A percentile compares a stretch with the other conserved stretches of the same genome.
Conservation (phyloP, 2,113 vertebrate species). For the Eclectus roratus region DNA sequence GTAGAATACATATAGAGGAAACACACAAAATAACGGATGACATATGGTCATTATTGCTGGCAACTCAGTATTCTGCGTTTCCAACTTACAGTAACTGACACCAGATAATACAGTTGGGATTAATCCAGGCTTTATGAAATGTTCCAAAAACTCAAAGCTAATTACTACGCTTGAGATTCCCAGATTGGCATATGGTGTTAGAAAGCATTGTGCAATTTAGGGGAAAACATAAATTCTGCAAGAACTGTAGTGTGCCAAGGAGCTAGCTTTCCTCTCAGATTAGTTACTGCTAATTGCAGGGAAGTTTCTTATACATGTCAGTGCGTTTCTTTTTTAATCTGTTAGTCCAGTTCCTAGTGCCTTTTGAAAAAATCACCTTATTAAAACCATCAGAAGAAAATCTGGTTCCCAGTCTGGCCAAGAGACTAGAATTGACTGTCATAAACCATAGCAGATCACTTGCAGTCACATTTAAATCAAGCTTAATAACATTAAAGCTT, state of each 20-base stretch:
- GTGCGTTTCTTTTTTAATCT: not conserved
- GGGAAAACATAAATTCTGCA: conserved; percentile 8
- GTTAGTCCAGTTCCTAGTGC: not conserved
- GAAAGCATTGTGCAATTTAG: conserved; percentile 14
- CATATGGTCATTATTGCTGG: not conserved
- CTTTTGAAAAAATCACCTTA: not conserved
- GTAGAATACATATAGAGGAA: not conserved
- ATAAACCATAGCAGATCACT: conserved; percentile 21
- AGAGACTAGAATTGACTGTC: not conserved
- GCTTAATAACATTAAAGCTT: conserved; percentile 17
- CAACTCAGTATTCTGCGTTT: not conserved
- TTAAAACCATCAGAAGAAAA: conserved; percentile 5
- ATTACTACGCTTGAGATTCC: conserved; percentile 2
- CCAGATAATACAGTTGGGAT: conserved; percentile 48
- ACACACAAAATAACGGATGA: not conserved
- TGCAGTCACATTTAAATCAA: conserved; percentile 20
- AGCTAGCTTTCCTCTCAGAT: not conserved
- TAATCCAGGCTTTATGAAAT: conserved; percentile 16
- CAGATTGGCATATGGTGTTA: conserved; percentile 27
- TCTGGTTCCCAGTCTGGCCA: not conserved
- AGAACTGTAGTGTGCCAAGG: not conserved
- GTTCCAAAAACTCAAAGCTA: conserved; percentile 47
- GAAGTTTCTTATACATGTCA: not conserved
- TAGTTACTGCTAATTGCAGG: not conserved
- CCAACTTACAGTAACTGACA: conserved; percentile 16